Conservation (phyloP, 37 sponge, comb jelly and placozoan species). For the Spongia lamella region DNA sequence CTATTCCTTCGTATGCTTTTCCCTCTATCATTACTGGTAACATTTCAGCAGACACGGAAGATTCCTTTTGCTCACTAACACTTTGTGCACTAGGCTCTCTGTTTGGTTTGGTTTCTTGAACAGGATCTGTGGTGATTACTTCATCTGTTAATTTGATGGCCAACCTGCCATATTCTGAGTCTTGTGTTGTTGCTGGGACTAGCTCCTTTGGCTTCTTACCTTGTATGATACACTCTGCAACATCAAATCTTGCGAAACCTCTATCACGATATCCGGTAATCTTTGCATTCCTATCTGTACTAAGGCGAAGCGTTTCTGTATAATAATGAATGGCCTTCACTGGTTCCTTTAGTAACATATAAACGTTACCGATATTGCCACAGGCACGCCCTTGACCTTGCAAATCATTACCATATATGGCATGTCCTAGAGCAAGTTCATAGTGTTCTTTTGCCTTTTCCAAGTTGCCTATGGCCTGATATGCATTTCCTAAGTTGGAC, state of each 20-base stretch:
- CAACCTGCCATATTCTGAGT: too few species aligned
- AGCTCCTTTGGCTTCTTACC: too few species aligned
- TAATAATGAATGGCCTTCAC: constrained; percentile 52
- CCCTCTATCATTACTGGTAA: background rate
- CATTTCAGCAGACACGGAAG: background rate
- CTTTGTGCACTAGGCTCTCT: too few species aligned
- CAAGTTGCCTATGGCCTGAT: constrained; percentile 49
- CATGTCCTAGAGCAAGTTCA: constrained; percentile 65
- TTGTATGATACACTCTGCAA: constrained; percentile 27
- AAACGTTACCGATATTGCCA: constrained; percentile 79
- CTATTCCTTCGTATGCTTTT: background rate
- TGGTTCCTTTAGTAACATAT: constrained; percentile 41
- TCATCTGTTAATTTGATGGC: too few species aligned
- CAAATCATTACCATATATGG: constrained; percentile 57
- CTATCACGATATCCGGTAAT: constrained; percentile 67
- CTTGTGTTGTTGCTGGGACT: too few species aligned
- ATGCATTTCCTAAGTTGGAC: constrained; percentile 74
- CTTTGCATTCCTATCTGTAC: constrained; percentile 32
- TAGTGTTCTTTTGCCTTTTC: constrained; percentile 57
- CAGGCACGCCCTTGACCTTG: constrained; percentile 61
- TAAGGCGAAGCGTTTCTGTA: constrained; percentile 55
- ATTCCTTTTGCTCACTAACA: too few species aligned
- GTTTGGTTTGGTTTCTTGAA: too few species aligned
- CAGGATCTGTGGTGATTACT: too few species aligned
- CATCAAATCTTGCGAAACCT: constrained; percentile 60